phyloP scores from a whole-genome alignment of 53 echinoderm and acorn worm genomes.

The Echinometra lucunter region DNA sequence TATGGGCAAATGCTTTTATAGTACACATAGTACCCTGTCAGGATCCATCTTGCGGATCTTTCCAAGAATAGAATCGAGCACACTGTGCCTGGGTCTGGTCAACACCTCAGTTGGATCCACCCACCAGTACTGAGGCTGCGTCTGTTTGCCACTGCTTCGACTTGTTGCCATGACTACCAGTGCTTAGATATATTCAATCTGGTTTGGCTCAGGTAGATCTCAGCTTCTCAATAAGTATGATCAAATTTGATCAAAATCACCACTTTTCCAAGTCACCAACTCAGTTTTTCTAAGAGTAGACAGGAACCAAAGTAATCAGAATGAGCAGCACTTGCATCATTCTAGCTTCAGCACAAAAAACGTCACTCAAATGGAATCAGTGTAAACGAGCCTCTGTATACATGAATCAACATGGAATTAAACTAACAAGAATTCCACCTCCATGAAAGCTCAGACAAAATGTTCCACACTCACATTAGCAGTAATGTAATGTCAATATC shows the following conservation, averaged over 20 bases:
- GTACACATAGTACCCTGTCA: conserved; percentile 25
- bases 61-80: conserved; percentile 54
- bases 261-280: neutral
- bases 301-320: neutral
- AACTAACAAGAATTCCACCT: neutral
- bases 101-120: conserved; percentile 52
- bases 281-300: neutral
- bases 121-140: conserved; percentile 18
- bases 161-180: conserved; percentile 32
- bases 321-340: neutral
- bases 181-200: neutral
- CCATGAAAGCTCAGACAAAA: neutral
- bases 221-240: neutral
- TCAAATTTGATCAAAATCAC: neutral
- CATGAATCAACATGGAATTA: neutral
- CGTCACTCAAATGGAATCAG: neutral
- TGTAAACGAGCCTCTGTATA: neutral
- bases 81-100: conserved; percentile 48
- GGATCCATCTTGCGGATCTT: conserved; percentile 61
- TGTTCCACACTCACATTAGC: neutral
- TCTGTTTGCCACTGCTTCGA: neutral
- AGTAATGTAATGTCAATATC: neutral
- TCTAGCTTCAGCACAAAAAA: neutral
- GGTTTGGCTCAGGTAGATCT: neutral
- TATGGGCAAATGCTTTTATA: no score